Evolutionary conservation across 2,797 vertebrate genomes (phyloP).

Genomic region (Gymnocypris eckloni): DNA sequence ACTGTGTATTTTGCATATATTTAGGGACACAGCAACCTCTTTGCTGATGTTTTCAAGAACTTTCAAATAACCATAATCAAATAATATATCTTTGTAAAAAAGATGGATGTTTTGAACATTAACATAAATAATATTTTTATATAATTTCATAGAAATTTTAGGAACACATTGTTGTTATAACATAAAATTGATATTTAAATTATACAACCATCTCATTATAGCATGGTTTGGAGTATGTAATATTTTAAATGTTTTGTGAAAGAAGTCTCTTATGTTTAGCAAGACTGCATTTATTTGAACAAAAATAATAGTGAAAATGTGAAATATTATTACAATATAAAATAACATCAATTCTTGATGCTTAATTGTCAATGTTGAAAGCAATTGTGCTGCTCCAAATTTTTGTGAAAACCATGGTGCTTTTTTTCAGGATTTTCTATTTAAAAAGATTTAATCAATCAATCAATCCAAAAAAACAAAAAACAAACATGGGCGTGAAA

Average conservation of each 20-base stretch:
- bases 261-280: too few species aligned
- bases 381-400: neutral
- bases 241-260: neutral
- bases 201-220: neutral
- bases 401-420: neutral
- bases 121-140: neutral
- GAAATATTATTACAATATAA: too few species aligned
- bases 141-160: neutral
- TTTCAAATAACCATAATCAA: neutral
- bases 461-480: too few species aligned
- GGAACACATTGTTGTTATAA: neutral
- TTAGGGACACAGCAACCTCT: neutral
- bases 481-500: too few species aligned
- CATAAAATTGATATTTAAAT: neutral
- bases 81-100: neutral
- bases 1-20: neutral
- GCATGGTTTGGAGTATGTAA: neutral
- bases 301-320: neutral
- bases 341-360: too few species aligned
- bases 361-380: neutral
- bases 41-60: neutral
- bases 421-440: neutral
- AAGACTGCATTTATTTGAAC: too few species aligned
- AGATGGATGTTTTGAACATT: neutral
- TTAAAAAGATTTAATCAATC: too few species aligned